Percentiles rank a stretch among this genome's conserved stretches.
phyloP scores from a whole-genome alignment of 2,888 invertebrate species.

The Xylocampa areola region DNA sequence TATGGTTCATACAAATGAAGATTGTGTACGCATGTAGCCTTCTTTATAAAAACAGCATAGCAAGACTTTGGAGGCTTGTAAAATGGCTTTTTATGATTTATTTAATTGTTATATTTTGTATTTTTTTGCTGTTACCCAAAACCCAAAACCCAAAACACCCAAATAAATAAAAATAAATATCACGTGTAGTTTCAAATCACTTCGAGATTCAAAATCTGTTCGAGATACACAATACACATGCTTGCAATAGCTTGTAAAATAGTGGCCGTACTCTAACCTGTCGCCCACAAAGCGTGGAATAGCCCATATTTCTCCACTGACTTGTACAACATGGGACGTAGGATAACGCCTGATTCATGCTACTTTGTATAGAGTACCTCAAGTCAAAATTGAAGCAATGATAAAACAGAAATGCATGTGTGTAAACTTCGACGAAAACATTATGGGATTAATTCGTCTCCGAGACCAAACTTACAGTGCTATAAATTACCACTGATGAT shows the following conservation, averaged over 20 bases:
- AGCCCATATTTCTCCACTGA: constrained; percentile 37
- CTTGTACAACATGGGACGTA: constrained; percentile 21
- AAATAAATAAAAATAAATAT: not conserved
- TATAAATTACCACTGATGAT: too few relatives aligned
- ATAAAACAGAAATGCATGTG: too few relatives aligned
- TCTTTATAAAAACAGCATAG: too few relatives aligned
- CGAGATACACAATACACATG: constrained; percentile 3
- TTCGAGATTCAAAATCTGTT: constrained; percentile 6
- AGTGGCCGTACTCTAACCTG: constrained; percentile 17
- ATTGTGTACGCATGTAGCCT: too few relatives aligned
- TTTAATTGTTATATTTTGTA: too few relatives aligned
- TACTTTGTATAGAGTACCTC: not conserved
- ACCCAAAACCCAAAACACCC: not conserved
- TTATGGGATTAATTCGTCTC: too few relatives aligned
- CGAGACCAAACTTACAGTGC: too few relatives aligned
- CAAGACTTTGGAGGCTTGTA: too few relatives aligned
- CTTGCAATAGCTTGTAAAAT: constrained; percentile 19
- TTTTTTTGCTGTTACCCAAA: not conserved
- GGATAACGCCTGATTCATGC: constrained; percentile 29
- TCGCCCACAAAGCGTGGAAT: constrained; percentile 16
- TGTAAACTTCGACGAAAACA: too few relatives aligned
- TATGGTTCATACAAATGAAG: too few relatives aligned
- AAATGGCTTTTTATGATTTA: too few relatives aligned
- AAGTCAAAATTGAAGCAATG: too few relatives aligned
- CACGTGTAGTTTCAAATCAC: not conserved